These are phyloP conservation scores for Ennomos quercinarius DNA, from an alignment of 2,888 invertebrate genomes.

Conservation along the genomic window DNA sequence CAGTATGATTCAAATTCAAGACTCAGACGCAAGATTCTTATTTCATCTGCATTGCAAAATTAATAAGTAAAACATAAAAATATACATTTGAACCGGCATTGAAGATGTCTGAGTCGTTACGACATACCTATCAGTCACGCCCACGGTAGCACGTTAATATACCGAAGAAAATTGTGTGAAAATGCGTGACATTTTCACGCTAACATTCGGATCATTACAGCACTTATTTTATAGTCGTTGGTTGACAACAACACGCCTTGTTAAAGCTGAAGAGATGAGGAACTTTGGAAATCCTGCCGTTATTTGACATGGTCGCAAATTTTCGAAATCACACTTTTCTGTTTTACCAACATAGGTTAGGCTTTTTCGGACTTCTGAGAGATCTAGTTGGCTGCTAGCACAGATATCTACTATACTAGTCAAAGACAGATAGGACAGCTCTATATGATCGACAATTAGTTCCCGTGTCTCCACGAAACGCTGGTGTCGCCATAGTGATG, in stretches of 20 bases:
- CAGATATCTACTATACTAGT: no score
- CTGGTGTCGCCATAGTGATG: no score
- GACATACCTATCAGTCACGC: slow-evolving; percentile 16
- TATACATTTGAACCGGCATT: slow-evolving; percentile 12
- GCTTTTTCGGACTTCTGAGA: no score
- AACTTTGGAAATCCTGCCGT: neutral
- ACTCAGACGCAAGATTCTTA: neutral
- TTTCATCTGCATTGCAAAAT: slow-evolving; percentile 8
- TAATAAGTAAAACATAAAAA: slow-evolving; percentile 4
- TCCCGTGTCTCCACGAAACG: no score
- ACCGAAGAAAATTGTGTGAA: slow-evolving; percentile 18
- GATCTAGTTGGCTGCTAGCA: no score
- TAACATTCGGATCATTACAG: slow-evolving; percentile 6
- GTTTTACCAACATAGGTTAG: no score
- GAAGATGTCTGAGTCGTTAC: slow-evolving; percentile 10
- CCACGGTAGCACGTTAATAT: slow-evolving; percentile 16
- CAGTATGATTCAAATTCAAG: no score
- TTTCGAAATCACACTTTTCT: no score
- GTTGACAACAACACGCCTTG: slow-evolving; percentile 8
- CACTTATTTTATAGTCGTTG: slow-evolving; percentile 14
- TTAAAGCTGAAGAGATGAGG: neutral
- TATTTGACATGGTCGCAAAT: no score
- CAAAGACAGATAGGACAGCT: no score
- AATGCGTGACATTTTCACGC: slow-evolving; percentile 20
- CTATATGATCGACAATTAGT: no score